Base-by-base conservation (phyloP, 2,888 invertebrate genomes). In the Euplexia lucipara region DNA sequence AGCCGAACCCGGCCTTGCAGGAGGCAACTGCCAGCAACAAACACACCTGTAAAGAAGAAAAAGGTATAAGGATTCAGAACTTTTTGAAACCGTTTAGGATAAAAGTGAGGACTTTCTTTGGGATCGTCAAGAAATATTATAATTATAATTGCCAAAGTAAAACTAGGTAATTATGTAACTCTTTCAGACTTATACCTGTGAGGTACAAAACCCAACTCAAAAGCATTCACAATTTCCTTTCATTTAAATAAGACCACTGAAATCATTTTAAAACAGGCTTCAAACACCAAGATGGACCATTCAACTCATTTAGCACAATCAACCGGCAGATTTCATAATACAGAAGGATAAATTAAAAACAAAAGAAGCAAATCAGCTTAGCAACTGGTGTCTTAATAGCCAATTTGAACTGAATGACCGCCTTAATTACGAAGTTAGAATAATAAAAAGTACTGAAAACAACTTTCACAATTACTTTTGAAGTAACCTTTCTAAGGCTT, bases 1-100 rank as follows among this genome's bases (percentile, higher is more conserved):
- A 88, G 37, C 86, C 83, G 56, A 81, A 86, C 53, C 94, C 91
- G 78, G 94, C 95, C 84, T 89, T 90, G 90, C 94, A 91, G 70
- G 88, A 86, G 86, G 93, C 94, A 82, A 92, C 91, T 86, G 91
- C 94, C 89, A 95, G 84, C 78, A 95, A 83, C 83, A 94, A 84
- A 91, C 91, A 94, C 71, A 94, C 88, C 95, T 95, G 89, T 0
- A 89, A 91, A 79, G 57, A 88, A 56, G 54, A 67, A 67, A 78
- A 30, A 1, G 7, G 8, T 54, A 34, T 69, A 16, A 73, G 7
- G 39, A 48, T 16, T 2, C 5, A 20, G 1, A 2, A 7, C 4
- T 4, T 64, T 12, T 1, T 4, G 32, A 20, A 18, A n/a, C 18
- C 3, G 35, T 20, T 30, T 8, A 20, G 0, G 12, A 26, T 34